Conservation (phyloP, 2,113 vertebrate species). For the Addax nasomaculatus region DNA sequence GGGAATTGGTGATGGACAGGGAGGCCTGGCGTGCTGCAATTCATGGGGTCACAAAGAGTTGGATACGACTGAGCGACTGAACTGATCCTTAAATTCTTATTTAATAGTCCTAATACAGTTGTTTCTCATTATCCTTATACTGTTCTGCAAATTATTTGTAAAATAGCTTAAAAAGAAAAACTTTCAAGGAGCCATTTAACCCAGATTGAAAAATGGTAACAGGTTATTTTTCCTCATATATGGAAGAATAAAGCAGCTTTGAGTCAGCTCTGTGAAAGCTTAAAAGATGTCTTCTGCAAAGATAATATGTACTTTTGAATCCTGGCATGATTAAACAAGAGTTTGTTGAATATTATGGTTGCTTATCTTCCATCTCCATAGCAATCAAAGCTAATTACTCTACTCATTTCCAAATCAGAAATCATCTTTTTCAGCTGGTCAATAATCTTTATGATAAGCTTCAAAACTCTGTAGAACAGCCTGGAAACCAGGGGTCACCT, state of each 20-base stretch:
- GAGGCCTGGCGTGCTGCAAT: too few species aligned
- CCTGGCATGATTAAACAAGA: not conserved
- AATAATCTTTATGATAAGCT: not conserved
- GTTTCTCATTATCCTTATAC: not conserved
- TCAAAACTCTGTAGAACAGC: conserved; percentile 15
- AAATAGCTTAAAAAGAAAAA: not conserved
- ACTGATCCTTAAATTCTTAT: not conserved
- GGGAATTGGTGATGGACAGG: too few species aligned
- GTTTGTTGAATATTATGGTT: not conserved
- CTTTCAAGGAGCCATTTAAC: not conserved
- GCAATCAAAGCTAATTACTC: not conserved
- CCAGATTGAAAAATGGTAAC: not conserved
- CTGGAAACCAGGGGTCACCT: not conserved
- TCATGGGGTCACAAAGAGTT: too few species aligned
- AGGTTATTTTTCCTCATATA: not conserved
- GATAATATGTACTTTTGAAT: not conserved
- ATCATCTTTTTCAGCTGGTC: not conserved
- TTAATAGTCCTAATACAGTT: not conserved
- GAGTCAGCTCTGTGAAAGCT: not conserved
- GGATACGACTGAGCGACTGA: too few species aligned
- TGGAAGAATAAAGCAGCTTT: not conserved
- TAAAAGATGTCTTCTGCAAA: conserved; percentile 4
- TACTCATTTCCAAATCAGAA: conserved; percentile 37
- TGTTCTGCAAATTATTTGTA: conserved; percentile 31
- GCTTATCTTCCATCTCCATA: not conserved